Evolutionary conservation across 2,113 vertebrate genomes (phyloP), one percentile per base, ranked within the genome.

Genomic region (Actinemys pallida): DNA sequence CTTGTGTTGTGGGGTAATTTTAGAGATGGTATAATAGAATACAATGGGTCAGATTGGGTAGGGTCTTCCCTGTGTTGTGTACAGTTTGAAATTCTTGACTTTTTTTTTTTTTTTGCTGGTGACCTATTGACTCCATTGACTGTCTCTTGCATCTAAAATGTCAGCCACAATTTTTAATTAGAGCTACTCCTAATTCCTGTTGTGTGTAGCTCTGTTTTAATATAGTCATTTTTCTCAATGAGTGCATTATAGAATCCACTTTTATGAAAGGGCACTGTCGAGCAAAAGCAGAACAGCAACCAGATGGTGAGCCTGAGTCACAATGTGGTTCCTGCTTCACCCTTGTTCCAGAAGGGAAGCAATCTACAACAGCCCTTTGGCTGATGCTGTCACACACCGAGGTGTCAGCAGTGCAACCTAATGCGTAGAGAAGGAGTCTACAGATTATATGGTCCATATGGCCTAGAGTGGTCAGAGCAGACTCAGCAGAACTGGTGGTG

Each of bases 81-180:
- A 2, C 7, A 17, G 12, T 27, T 45, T 42, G 65, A 2, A 0
- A 78, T 54, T 39, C 1, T 47, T 0, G 11, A n/a, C 20, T 84
- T 25, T 17, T 45, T 27, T 25, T 25, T 25, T 19, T 80, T 25
- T 22, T 45, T 12, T 29, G 20, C 50, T 2, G 20, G 59, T 80
- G 17, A 5, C 10, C 29, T 89, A 42, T 27, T 54, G 31, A 47
- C 45, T 92, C 87, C 4, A 1, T 19, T 4, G 3, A 29, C 31
- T 35, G 56, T 24, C n/a, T 72, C 9, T 72, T 39, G 35, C 65
- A 69, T 69, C 35, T 69, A 39, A 72, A 72, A 72, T 72, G 65
- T 72, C 65, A 39, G 65, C 65, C 65, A 39, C 39, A 17, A 20
- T 39, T 72, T 72, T 39, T 69, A n/a, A 35, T 39, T 72, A 72